These are phyloP conservation scores for Pristiophorus japonicus DNA, from an alignment of 2,113 vertebrate species.

Conservation along the genomic window DNA sequence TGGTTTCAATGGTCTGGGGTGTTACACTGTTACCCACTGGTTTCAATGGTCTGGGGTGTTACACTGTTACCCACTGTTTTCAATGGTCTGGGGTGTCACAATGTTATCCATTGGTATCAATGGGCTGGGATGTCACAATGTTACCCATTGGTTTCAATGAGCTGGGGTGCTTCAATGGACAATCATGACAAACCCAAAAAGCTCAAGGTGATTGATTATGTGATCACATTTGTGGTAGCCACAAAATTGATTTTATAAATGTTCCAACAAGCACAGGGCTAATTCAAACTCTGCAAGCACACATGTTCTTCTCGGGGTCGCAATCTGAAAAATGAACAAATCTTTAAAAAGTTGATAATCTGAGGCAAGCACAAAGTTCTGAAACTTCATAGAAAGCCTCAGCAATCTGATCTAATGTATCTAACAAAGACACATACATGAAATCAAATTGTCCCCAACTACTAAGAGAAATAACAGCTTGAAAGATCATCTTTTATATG, in stretches of 20 bases:
- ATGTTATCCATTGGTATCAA: too few relatives aligned
- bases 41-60: too few relatives aligned
- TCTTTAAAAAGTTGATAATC: background rate
- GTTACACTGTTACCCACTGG: too few relatives aligned
- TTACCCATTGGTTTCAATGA: background rate
- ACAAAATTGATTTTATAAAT: background rate
- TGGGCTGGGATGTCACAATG: too few relatives aligned
- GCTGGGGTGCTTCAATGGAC: background rate
- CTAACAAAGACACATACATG: background rate
- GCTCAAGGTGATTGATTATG: background rate
- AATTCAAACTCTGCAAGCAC: background rate
- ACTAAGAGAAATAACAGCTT: background rate
- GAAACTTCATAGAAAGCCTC: background rate
- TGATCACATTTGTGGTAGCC: background rate
- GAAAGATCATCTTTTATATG: too few relatives aligned
- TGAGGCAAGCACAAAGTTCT: background rate
- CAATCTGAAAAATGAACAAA: background rate
- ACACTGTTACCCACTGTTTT: background rate
- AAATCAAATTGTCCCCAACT: background rate
- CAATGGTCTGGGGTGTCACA: background rate
- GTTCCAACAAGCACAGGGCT: background rate
- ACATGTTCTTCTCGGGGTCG: background rate
- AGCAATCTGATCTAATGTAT: background rate
- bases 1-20: too few relatives aligned
- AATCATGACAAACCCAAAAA: background rate